Evolutionary conservation across 1,140 invertebrate species (phyloP), one percentile per base, ranked within the genome.

Genomic region (Copidosoma floridanum): DNA sequence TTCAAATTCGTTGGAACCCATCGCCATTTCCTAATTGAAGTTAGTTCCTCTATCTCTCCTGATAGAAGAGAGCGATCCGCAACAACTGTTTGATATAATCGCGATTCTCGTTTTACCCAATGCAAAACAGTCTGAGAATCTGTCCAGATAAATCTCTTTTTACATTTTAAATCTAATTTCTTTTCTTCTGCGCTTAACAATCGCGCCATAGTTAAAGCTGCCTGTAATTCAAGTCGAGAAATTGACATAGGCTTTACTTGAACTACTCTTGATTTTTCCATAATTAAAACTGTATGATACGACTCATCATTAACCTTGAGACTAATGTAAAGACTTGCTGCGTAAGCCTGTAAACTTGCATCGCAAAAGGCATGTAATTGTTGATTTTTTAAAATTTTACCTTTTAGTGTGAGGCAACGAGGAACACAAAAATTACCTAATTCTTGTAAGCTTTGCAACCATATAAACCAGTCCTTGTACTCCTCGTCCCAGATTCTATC

Each of bases 1-100:
- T 83, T 83, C 1, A 76, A 46, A 20, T 52, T 32, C 1, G 75
- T 68, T 12, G 54, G 40, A 1, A 82, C 71, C 64, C 83, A 75
- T 24, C 32, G n/a, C 82, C 80, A 84, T 24, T 76, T 57, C 11
- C 50, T 27, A 2, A 38, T 26, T 20, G 57, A 27, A 7, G 68
- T 60, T n/a, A 61, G 38, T n/a, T 56, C 53, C 20, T 69, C 61
- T 20, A 81, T 77, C 55, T 73, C 61, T 1, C 63, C 21, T 7
- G 76, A n/a, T n/a, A n/a, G n/a, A n/a, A n/a, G n/a, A n/a, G n/a
- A 71, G 14, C 76, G 38, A 68, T 80, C 78, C 1, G 66, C 68
- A 0, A 75, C 74, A 46, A 57, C 65, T 10, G 43, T 51, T 41
- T 61, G 41, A 5, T 55, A 18, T 6, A 37, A 35, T n/a, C 48